These are phyloP conservation scores for Kuschelorhynchus macadamiae DNA, from an alignment of 2,888 invertebrate species.

Conservation along the genomic window DNA sequence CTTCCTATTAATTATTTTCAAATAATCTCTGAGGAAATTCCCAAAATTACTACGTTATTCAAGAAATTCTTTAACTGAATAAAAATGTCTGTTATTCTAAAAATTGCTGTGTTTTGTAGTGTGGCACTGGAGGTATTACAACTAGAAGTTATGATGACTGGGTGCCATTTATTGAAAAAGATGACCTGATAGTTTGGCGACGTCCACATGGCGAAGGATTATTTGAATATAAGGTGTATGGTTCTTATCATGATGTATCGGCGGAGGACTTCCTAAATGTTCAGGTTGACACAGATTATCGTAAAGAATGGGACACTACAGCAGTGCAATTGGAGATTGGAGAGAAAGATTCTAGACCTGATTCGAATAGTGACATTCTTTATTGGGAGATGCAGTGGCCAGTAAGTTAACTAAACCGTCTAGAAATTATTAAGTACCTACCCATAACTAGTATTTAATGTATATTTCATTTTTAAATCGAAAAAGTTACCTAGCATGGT, in stretches of 20 bases:
- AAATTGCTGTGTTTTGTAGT: conserved; percentile 40
- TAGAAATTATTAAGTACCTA: neutral
- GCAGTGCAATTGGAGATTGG: conserved; percentile 81
- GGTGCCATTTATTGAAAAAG: conserved; percentile 84
- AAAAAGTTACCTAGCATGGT: too few relatives aligned
- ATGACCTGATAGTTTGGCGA: conserved; percentile 87
- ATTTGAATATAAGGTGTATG: conserved; percentile 90
- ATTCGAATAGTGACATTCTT: conserved; percentile 78
- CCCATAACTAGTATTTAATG: conserved; percentile 5
- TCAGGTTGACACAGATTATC: conserved; percentile 85
- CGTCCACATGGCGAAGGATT: conserved; percentile 78
- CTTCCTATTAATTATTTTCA: too few relatives aligned
- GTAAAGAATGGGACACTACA: conserved; percentile 85
- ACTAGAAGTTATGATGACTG: conserved; percentile 72
- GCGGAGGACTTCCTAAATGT: conserved; percentile 87
- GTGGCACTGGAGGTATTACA: conserved; percentile 53
- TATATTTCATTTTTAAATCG: too few relatives aligned
- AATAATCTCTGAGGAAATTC: too few relatives aligned
- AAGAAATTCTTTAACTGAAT: too few relatives aligned
- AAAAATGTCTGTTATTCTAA: too few relatives aligned
- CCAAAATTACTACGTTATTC: too few relatives aligned
- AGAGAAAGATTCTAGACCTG: conserved; percentile 74
- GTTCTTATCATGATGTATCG: conserved; percentile 82
- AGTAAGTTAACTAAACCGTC: conserved; percentile 72
- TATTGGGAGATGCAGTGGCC: conserved; percentile 95